Conservation (phyloP, 2,888 invertebrate genomes). For the Drosophila antonietae region DNA sequence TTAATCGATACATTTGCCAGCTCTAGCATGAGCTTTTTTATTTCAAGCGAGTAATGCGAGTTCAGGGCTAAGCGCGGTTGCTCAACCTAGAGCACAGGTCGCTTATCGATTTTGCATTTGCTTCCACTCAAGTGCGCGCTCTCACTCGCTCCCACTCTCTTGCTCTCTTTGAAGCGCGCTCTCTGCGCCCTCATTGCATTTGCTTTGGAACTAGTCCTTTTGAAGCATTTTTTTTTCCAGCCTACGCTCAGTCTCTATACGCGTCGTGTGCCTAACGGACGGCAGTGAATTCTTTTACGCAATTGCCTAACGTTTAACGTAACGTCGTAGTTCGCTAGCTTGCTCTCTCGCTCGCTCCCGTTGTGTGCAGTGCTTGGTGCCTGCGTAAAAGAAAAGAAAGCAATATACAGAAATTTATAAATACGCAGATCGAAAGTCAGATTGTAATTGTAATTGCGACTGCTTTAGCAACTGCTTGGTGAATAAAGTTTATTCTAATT, state of each 20-base stretch:
- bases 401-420: conserved; percentile 28
- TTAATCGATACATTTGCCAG: conserved; percentile 56
- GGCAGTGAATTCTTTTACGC: conserved; percentile 47
- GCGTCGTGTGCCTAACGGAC: conserved; percentile 66
- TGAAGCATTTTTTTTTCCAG: conserved; percentile 47
- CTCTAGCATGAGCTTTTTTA: conserved; percentile 43
- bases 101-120: conserved; percentile 52
- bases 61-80: conserved; percentile 75
- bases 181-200: conserved; percentile 58
- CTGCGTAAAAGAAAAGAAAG: conserved; percentile 23
- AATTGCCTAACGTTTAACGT: conserved; percentile 25
- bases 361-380: conserved; percentile 52
- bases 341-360: conserved; percentile 33
- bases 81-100: conserved; percentile 56
- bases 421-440: conserved; percentile 16
- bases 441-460: conserved; percentile 16
- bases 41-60: conserved; percentile 25
- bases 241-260: conserved; percentile 67
- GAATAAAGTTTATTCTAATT: conserved; percentile 27
- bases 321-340: conserved; percentile 55
- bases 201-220: conserved; percentile 59
- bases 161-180: conserved; percentile 9
- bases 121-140: conserved; percentile 7
- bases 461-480: conserved; percentile 29
- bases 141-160: conserved; percentile 8